phyloP scores from a whole-genome alignment of 2,797 vertebrate species.

The Falco biarmicus region DNA sequence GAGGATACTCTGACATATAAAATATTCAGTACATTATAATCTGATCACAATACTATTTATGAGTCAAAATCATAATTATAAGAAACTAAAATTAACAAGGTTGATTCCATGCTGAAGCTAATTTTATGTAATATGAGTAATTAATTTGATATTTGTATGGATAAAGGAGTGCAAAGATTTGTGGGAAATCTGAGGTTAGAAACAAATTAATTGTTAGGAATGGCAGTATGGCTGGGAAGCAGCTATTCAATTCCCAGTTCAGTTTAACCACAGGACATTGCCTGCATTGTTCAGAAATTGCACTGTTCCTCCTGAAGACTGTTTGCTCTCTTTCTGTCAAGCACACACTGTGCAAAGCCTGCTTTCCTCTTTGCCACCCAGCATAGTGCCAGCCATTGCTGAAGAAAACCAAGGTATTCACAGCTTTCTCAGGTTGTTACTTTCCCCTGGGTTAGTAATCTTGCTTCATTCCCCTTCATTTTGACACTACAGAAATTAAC shows the following conservation, averaged over 20 bases:
- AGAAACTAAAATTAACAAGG: conserved; percentile 14
- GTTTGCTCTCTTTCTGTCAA: background rate
- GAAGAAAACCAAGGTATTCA: background rate
- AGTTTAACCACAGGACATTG: background rate
- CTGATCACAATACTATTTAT: background rate
- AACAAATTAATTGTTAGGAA: background rate
- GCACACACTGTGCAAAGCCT: background rate
- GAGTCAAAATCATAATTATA: background rate
- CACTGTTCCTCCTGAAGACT: background rate
- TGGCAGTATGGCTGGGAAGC: background rate
- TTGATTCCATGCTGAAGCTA: background rate
- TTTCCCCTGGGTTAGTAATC: background rate
- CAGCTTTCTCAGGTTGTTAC: background rate
- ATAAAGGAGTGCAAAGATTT: background rate
- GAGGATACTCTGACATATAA: background rate
- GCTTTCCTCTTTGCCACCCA: background rate
- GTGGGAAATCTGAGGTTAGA: background rate
- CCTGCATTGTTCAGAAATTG: background rate
- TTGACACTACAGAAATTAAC: background rate
- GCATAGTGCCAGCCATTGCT: background rate
- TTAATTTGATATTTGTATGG: background rate
- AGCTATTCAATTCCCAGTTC: background rate
- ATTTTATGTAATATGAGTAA: background rate
- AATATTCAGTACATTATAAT: background rate
- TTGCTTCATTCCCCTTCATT: background rate